Evolutionary conservation across 2,113 vertebrate species (phyloP).

Genomic region (Eubucco bourcierii): DNA sequence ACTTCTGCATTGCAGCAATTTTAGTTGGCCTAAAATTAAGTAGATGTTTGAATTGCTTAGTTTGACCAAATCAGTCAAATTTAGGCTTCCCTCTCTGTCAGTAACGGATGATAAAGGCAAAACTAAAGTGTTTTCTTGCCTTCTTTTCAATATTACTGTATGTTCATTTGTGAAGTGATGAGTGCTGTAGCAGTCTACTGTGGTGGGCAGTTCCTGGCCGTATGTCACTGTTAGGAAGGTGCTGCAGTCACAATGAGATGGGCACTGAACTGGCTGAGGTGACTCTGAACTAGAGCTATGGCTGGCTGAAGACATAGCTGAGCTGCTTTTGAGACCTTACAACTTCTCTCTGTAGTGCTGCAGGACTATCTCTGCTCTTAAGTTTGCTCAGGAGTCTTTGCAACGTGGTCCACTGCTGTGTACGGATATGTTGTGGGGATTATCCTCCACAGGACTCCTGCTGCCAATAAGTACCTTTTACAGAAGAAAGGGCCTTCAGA

Average conservation of each 20-base stretch:
- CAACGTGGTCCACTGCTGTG: not conserved
- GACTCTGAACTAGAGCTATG: not conserved
- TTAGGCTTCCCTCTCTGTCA: not conserved
- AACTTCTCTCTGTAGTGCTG: not conserved
- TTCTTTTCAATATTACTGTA: not conserved
- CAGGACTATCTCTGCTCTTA: not conserved
- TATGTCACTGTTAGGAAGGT: not conserved
- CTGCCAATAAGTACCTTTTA: not conserved
- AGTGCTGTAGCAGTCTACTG: not conserved
- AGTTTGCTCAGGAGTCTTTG: not conserved
- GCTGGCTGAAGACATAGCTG: not conserved
- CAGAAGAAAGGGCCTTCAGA: not conserved
- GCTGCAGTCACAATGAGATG: not conserved
- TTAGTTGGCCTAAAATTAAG: constrained; percentile 34
- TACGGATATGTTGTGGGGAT: not conserved
- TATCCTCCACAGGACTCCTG: not conserved
- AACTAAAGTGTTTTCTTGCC: not conserved
- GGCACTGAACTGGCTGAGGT: not conserved
- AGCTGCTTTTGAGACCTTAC: not conserved
- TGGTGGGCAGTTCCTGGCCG: not conserved
- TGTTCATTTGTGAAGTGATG: not conserved
- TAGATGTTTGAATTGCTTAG: not conserved
- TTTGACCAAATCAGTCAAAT: not conserved
- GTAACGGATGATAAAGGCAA: not conserved
- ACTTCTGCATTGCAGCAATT: constrained; percentile 19